These are phyloP conservation scores for Chrysolina oricalcia DNA, from an alignment of 2,888 invertebrate species.

Conservation along the genomic window DNA sequence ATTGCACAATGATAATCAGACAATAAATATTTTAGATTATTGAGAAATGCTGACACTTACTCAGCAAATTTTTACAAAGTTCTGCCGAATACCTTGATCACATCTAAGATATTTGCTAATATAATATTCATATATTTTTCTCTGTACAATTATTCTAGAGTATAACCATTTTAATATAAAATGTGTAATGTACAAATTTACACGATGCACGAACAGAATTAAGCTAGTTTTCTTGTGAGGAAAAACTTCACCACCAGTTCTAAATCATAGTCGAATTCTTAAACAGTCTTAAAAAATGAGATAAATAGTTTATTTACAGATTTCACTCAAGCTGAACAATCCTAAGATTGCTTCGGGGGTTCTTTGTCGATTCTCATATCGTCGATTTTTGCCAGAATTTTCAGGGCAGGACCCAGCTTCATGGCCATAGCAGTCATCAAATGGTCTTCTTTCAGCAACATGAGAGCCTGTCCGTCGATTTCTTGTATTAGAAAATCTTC, in stretches of 20 bases:
- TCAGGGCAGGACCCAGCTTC: conserved; percentile 96
- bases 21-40: conserved; percentile 39
- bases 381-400: conserved; percentile 94
- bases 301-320: conserved; percentile 48
- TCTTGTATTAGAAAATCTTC: conserved; percentile 96
- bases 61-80: conserved; percentile 35
- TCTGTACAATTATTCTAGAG: conserved; percentile 50
- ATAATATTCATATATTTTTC: conserved; percentile 46
- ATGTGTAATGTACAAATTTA: conserved; percentile 53
- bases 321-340: not conserved
- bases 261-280: conserved; percentile 44
- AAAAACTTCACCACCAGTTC: conserved; percentile 40
- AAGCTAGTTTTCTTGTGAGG: conserved; percentile 1
- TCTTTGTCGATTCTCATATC: conserved; percentile 82
- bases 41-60: conserved; percentile 2
- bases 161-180: conserved; percentile 48
- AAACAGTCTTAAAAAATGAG: conserved; percentile 46
- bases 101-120: conserved; percentile 57
- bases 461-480: conserved; percentile 95
- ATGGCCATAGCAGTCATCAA: conserved; percentile 95
- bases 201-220: conserved; percentile 38
- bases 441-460: conserved; percentile 94
- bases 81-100: conserved; percentile 48
- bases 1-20: conserved; percentile 53
- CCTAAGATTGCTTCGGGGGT: conserved; percentile 64